Conservation (phyloP, 2,113 vertebrate genomes). For the Actinemys pallida region DNA sequence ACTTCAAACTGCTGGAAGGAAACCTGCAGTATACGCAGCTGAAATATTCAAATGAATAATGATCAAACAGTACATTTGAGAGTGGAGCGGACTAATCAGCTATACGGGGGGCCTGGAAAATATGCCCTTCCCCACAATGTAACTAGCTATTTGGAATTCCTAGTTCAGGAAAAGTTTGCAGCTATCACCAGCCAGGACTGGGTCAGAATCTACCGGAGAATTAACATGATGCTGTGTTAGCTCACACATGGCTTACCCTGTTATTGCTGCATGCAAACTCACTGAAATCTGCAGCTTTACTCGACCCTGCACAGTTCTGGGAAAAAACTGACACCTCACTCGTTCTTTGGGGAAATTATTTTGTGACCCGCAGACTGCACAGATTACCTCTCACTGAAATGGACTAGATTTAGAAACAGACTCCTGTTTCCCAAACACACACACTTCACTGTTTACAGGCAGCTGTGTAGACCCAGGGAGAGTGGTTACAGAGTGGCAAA, state of each 20-base stretch:
- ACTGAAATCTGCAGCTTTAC: background rate
- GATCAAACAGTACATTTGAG: background rate
- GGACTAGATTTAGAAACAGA: background rate
- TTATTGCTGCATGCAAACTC: background rate
- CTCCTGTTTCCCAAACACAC: background rate
- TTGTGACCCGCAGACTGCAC: background rate
- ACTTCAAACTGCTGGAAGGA: background rate
- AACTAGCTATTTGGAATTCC: background rate
- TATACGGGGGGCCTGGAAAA: background rate
- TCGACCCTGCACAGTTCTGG: background rate
- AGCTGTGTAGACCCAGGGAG: background rate
- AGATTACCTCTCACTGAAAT: background rate
- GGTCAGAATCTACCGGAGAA: background rate
- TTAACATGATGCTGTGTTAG: background rate
- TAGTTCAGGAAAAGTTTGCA: background rate
- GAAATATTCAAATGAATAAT: background rate
- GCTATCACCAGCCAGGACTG: background rate
- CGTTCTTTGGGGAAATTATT: background rate
- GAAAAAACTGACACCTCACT: background rate
- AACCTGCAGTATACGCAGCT: background rate
- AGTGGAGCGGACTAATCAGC: background rate
- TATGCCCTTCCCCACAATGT: background rate
- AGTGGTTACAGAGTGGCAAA: background rate
- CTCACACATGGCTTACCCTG: background rate
- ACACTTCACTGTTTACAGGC: background rate